A percentile compares a stretch with the other conserved stretches of the same genome.
These are phyloP conservation scores for Pteropus rufus DNA, from an alignment of 2,797 vertebrate genomes.

Conservation along the genomic window DNA sequence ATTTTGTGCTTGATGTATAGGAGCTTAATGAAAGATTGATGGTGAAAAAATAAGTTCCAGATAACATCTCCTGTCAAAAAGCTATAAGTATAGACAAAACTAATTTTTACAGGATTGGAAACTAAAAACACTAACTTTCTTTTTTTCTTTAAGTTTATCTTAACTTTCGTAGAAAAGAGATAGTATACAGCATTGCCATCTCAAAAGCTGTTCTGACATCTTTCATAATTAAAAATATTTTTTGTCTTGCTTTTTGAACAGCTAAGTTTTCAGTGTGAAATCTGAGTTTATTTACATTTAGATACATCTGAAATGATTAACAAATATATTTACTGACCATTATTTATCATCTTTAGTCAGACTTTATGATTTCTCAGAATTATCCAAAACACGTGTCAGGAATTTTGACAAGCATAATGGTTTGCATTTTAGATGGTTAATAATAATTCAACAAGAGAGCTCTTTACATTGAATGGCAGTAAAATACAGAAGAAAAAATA, in stretches of 20 bases:
- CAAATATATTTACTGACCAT: not conserved
- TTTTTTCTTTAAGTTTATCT: not conserved
- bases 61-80: not conserved
- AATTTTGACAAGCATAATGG: not conserved
- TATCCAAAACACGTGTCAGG: not conserved
- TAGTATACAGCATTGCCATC: not conserved
- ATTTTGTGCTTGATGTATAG: not conserved
- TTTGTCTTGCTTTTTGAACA: not conserved
- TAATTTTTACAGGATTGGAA: not conserved
- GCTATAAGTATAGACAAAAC: not conserved
- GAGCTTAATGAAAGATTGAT: not conserved
- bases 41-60: not conserved
- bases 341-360: not conserved
- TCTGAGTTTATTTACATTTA: not conserved
- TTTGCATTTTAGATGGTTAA: not conserved
- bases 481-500: not conserved
- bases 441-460: not conserved
- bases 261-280: not conserved
- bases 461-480: not conserved
- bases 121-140: not conserved
- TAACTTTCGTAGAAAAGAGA: not conserved
- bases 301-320: not conserved
- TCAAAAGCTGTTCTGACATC: not conserved
- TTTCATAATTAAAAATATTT: not conserved
- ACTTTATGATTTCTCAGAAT: not conserved